Base-by-base conservation (phyloP, 2,113 vertebrate genomes). In the Apeltes quadracus region DNA sequence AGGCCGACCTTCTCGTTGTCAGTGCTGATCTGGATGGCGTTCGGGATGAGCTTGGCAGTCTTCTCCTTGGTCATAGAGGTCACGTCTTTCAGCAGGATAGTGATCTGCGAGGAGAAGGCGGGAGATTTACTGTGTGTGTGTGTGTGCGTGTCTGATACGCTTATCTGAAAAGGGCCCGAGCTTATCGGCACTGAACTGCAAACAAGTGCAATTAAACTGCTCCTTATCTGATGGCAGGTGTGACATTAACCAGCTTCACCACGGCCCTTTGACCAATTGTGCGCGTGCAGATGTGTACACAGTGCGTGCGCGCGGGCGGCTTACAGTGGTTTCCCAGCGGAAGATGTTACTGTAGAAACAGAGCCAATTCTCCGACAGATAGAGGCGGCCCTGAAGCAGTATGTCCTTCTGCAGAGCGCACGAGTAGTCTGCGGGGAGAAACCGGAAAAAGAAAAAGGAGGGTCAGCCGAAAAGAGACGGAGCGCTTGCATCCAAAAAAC, bases 291-390 rank as follows among this genome's bases (percentile, higher is more conserved):
- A 51, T 61, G 66, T 78, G 63, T 86, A 51, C 39, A 64, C 59
- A 79, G 44, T 44, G 69, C 9, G 56, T 25, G 48, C 13, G 15
- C 0, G 18, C 22, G 48, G 13, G 15, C 0, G 16, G 78, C 94
- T 92, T 89, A 96, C 96, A 12, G 95, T 95, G 32, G 96, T 97
- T 89, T 97, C 96, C 96, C 96, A 97, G 87, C 96, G 95, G 92
- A 97, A 97, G 88, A 97, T 97, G 88, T 96, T 97, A 80, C 95
- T 96, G 88, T 97, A 95, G 90, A 97, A 97, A 84, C 96, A 97
- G 69, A 97, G 93, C 95, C 95, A 97, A 82, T 96, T 96, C 87
- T 97, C 96, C 0, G 96, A 97, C 78, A 97, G 92, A 84, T 97
- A 97, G 36, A 96, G 94, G 22, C 95, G 94, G 5, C 96, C 96